Evolutionary conservation across 2,797 vertebrate species (phyloP), one percentile per base, ranked within the genome.

Genomic region (Astyanax mexicanus): DNA sequence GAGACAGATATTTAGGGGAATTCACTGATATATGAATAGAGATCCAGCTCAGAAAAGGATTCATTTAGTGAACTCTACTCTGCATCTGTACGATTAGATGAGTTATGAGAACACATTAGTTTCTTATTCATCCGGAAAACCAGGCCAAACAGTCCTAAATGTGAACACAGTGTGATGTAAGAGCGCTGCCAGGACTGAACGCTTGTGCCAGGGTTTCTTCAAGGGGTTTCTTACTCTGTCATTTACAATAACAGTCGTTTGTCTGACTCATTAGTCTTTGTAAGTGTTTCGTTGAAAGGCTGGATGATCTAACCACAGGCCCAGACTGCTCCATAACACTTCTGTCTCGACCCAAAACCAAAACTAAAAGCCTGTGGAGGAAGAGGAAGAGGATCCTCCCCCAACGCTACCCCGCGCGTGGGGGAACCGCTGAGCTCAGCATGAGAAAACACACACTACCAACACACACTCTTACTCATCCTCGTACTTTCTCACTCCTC

Each of bases 361-460:
- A 74, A 74, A 77, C 57, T 61, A 61, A 70, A 67, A 66, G 10
- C 62, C 47, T 51, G 67, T 40, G 38, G 61, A 75, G 68, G 49
- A 79, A 71, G 54, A 62, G 32, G 68, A 69, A 64, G 77, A 67
- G 64, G 58, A 72, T 78, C 75, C 75, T 74, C 61, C 65, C 42
- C 69, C 62, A 19, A 35, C 21, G 47, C 17, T 47, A 25, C 67
- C 75, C 60, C 37, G 42, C 27, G 19, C 47, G 45, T 40, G 42
- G 45, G 12, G 38, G 17, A 75, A 62, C 35, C 71, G 66, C 71
- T 74, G 71, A 60, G 67, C 57, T 72, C 42, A 68, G 38, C 61
- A 13, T 17, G 8, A 29, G 6, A 17, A 49, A 49, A 49, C 45
- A 19, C 17, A 25, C 19, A 19, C 38, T 19, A 19, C 38, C 49